Conservation (phyloP, 2,113 vertebrate genomes). For the Peucedramus taeniatus region DNA sequence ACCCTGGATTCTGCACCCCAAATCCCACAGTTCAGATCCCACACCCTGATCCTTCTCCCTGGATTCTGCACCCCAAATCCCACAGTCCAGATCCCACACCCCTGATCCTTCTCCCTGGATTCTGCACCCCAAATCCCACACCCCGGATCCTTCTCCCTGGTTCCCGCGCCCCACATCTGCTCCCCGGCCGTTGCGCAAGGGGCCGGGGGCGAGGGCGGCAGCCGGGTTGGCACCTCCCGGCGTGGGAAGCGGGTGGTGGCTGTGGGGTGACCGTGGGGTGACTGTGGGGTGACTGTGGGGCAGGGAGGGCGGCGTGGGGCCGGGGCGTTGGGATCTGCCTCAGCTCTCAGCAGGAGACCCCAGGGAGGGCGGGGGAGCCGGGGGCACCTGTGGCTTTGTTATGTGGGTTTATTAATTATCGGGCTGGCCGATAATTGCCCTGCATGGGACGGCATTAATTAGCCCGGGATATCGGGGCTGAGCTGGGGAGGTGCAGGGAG, state of each 20-base stretch:
- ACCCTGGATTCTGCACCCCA: accelerated
- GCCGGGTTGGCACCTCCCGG: background rate
- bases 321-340: background rate
- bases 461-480: background rate
- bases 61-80: background rate
- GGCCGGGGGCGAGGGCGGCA: background rate
- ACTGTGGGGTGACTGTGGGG: background rate
- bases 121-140: background rate
- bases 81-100: background rate
- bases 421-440: background rate
- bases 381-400: background rate
- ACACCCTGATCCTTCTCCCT: accelerated
- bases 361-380: accelerated
- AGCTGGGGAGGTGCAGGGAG: background rate
- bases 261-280: background rate
- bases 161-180: background rate
- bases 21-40: background rate
- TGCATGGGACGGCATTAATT: background rate
- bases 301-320: background rate
- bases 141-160: background rate
- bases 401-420: background rate
- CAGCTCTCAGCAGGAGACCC: background rate
- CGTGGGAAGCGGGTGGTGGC: background rate
- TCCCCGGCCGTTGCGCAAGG: background rate
- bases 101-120: background rate